Evolutionary conservation across 2,113 vertebrate species (phyloP).

Genomic region (Crypturellus undulatus): DNA sequence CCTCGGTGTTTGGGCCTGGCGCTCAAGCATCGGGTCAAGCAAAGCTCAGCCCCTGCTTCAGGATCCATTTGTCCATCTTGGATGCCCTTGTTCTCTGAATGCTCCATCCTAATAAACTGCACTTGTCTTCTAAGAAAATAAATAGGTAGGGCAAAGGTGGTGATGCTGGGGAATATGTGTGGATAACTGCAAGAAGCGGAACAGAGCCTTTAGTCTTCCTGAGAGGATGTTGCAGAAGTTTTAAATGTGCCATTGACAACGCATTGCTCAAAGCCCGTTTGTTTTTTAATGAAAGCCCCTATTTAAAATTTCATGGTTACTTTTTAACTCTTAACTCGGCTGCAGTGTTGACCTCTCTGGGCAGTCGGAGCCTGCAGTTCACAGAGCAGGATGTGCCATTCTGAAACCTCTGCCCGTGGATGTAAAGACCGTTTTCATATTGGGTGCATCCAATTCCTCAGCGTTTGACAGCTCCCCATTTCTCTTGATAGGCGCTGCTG

Average conservation of each 20-base stretch:
- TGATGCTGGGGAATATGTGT: background rate
- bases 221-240: conserved; percentile 19
- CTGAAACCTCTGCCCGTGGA: conserved; percentile 19
- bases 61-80: background rate
- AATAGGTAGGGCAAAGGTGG: background rate
- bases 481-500: background rate
- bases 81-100: background rate
- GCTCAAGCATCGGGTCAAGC: background rate
- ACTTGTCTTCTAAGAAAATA: background rate
- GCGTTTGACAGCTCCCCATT: background rate
- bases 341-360: background rate
- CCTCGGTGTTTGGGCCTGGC: background rate
- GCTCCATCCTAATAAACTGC: background rate
- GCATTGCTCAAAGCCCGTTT: conserved; percentile 39
- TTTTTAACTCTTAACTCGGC: background rate
- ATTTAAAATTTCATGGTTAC: conserved; percentile 11
- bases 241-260: background rate
- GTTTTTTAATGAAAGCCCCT: conserved; percentile 42
- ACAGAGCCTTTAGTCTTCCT: conserved; percentile 22
- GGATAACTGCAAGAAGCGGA: background rate
- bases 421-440: conserved; percentile 23
- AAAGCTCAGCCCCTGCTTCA: background rate
- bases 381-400: background rate
- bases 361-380: background rate
- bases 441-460: background rate